Evolutionary conservation across 2,888 invertebrate genomes (phyloP).

Genomic region (Platycnemis pennipes): DNA sequence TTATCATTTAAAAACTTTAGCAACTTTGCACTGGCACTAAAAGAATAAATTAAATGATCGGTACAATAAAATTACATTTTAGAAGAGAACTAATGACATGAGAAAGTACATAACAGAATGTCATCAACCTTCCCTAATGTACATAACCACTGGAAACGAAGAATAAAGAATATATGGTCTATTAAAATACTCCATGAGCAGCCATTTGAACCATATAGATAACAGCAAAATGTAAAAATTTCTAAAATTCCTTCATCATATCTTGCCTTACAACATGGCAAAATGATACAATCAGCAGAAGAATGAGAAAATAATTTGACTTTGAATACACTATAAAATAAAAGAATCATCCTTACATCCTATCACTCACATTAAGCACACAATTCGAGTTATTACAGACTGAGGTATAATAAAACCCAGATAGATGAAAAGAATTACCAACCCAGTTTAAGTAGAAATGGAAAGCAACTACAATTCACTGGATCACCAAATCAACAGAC

Average conservation of each 20-base stretch:
- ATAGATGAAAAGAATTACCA: not conserved
- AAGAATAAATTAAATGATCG: constrained; percentile 4
- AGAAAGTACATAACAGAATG: not conserved
- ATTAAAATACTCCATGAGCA: not conserved
- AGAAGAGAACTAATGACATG: not conserved
- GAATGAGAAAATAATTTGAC: not conserved
- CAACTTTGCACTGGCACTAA: constrained; percentile 14
- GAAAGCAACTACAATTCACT: not conserved
- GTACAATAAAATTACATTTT: not conserved
- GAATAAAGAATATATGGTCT: not conserved
- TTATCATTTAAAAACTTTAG: not conserved
- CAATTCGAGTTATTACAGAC: not conserved
- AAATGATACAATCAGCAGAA: not conserved
- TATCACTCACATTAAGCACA: not conserved
- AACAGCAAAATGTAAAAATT: not conserved
- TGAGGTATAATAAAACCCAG: not conserved
- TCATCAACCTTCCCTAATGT: not conserved
- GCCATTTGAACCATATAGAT: not conserved
- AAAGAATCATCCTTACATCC: not conserved
- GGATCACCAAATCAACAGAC: not conserved
- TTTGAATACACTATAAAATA: not conserved
- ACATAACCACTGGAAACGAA: not conserved
- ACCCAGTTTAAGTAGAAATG: not conserved
- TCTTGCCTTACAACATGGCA: not conserved
- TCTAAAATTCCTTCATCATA: not conserved